These are phyloP conservation scores for Mamestra configurata DNA, from an alignment of 1,140 invertebrate species.

Conservation along the genomic window DNA sequence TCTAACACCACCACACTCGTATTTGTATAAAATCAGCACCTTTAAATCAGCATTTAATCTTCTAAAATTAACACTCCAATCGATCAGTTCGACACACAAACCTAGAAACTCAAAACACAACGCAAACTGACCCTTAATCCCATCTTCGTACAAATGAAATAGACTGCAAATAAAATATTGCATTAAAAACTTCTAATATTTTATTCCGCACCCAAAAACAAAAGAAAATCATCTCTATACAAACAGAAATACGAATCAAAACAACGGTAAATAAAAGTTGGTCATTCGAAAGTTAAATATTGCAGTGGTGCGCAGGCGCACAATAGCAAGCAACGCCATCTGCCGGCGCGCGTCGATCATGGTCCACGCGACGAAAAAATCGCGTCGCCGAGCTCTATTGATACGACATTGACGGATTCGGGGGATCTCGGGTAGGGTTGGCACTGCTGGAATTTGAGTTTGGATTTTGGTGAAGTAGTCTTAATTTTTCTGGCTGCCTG, in stretches of 20 bases:
- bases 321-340: slow-evolving; percentile 59
- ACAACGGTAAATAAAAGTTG: neutral
- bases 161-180: slow-evolving; percentile 20
- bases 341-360: slow-evolving; percentile 63
- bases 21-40: neutral
- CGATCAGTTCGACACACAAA: slow-evolving; percentile 37
- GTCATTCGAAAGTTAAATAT: slow-evolving; percentile 40
- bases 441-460: neutral
- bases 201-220: neutral
- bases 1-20: neutral
- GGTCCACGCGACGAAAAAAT: slow-evolving; percentile 73
- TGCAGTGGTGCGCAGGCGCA: slow-evolving; percentile 52
- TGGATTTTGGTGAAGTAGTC: too few relatives aligned
- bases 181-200: slow-evolving; percentile 22
- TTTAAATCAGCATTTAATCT: slow-evolving; percentile 36
- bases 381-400: slow-evolving; percentile 73
- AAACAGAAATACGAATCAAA: neutral
- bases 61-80: slow-evolving; percentile 51
- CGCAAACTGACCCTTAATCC: slow-evolving; percentile 16
- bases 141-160: neutral
- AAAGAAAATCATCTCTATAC: neutral
- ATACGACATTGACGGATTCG: slow-evolving; percentile 84
- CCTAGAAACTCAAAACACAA: neutral
- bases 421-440: slow-evolving; percentile 64
- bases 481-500: too few relatives aligned